Evolutionary conservation across 2,113 vertebrate species (phyloP).

Genomic region (Macquaria ambigua): DNA sequence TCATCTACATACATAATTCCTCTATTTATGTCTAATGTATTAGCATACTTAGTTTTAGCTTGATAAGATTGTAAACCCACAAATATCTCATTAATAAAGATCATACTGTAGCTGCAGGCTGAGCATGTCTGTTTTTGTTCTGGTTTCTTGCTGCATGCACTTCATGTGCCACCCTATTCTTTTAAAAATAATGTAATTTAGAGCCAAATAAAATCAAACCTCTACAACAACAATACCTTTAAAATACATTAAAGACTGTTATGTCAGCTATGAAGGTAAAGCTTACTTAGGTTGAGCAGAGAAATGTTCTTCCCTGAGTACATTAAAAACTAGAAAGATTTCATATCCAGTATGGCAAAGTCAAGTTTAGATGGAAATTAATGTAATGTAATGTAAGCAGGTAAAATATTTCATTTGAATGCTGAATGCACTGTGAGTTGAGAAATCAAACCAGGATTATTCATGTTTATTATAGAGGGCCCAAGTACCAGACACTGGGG

Average conservation of each 20-base stretch:
- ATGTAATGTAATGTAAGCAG: too few relatives aligned
- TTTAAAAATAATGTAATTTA: background rate
- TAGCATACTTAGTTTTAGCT: background rate
- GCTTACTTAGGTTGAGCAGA: background rate
- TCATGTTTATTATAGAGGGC: too few relatives aligned
- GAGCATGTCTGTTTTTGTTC: background rate
- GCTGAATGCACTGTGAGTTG: too few relatives aligned
- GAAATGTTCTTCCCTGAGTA: background rate
- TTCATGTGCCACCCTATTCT: background rate
- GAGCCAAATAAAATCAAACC: background rate
- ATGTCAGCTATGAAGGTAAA: background rate
- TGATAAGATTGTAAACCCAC: background rate
- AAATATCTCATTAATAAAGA: conserved; percentile 44
- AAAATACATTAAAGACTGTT: background rate
- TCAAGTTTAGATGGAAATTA: background rate
- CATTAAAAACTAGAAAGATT: background rate
- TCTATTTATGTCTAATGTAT: conserved; percentile 56
- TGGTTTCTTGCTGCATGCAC: background rate
- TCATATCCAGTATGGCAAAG: background rate
- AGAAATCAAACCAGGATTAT: too few relatives aligned
- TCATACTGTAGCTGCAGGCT: conserved; percentile 3
- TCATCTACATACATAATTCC: conserved; percentile 7
- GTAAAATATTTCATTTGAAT: too few relatives aligned
- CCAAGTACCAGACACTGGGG: too few relatives aligned
- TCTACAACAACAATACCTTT: background rate